Base-by-base conservation (phyloP, 2,797 vertebrate species). In the Rhynchotus rufescens region DNA sequence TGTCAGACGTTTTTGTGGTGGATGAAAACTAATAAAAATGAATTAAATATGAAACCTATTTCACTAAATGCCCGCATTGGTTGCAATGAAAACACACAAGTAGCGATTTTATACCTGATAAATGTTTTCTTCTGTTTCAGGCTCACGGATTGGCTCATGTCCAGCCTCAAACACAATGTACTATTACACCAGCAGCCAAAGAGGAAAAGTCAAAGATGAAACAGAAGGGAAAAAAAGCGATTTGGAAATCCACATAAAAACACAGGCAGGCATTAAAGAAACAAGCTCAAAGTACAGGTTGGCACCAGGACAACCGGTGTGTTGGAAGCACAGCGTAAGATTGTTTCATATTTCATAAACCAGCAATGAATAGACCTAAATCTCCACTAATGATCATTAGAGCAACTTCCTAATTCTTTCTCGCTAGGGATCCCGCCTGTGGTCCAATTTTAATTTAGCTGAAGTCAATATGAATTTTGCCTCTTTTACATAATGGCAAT, bases 151-250 rank as follows among this genome's bases (percentile, higher is more conserved):
- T 97, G 99, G 98, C 97, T 99, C 99, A 83, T 99, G 99, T 99
- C 99, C 99, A 97, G 99, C 99, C 98, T 99, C 99, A 99, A 99
- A 99, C 98, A 99, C 99, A 99, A 99, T 99, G 98, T 99, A 99
- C 99, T 99, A 99, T 97, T 97, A 98, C 97, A 97, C 97, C 98
- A 97, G 98, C 98, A 95, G 98, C 98, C 97, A 98, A 97, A 98
- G 97, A 96, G 96, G 96, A 97, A 98, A 98, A 98, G 96, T 98
- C 97, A 97, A 97, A 98, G 97, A 96, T 97, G 97, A 97, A 97
- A 98, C 97, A 98, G 97, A 97, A 95, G 97, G 96, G 96, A 98
- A 97, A 96, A 98, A 97, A 97, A 97, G 98, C 97, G 76, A 96
- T 97, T 97, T 96, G 97, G 97, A 97, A 97, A 96, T 97, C 96